Evolutionary conservation across 92 coral and sea anemone species (phyloP).

Genomic region (Desmophyllum pertusum): DNA sequence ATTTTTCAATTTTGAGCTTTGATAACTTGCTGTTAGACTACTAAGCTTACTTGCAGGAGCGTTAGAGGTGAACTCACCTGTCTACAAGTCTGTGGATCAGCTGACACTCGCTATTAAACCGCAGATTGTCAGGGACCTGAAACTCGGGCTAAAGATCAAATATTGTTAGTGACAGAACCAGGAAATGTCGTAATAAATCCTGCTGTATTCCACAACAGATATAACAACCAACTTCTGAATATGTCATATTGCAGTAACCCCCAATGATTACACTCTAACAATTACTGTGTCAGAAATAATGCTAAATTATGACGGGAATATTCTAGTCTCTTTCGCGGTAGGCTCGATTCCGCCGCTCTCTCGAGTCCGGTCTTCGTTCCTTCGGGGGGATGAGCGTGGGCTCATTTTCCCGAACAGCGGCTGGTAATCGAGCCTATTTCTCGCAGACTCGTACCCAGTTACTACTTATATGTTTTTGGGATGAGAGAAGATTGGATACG

Average conservation of each 20-base stretch:
- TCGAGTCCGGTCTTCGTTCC: no score
- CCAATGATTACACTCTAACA: neutral
- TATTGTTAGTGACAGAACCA: neutral
- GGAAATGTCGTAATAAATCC: neutral
- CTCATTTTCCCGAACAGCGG: no score
- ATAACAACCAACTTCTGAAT: neutral
- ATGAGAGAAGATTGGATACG: no score
- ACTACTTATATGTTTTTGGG: no score
- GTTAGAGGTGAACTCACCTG: conserved; percentile 54
- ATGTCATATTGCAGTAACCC: neutral
- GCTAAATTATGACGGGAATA: neutral
- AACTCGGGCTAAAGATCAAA: conserved; percentile 75
- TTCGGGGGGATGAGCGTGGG: no score
- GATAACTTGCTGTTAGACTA: neutral
- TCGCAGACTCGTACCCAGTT: no score
- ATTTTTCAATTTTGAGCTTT: no score
- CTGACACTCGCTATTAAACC: conserved; percentile 88
- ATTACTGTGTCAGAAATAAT: neutral
- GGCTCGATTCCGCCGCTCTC: no score
- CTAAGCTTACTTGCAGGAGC: neutral
- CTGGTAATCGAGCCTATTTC: no score
- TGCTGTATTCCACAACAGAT: neutral
- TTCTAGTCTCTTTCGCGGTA: neutral
- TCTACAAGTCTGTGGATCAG: conserved; percentile 81
- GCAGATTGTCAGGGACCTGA: conserved; percentile 76